A percentile compares a stretch with the other conserved stretches of the same genome.
These are phyloP conservation scores for Caenorhabditis afra DNA, from an alignment of 2,888 invertebrate genomes.

Conservation along the genomic window DNA sequence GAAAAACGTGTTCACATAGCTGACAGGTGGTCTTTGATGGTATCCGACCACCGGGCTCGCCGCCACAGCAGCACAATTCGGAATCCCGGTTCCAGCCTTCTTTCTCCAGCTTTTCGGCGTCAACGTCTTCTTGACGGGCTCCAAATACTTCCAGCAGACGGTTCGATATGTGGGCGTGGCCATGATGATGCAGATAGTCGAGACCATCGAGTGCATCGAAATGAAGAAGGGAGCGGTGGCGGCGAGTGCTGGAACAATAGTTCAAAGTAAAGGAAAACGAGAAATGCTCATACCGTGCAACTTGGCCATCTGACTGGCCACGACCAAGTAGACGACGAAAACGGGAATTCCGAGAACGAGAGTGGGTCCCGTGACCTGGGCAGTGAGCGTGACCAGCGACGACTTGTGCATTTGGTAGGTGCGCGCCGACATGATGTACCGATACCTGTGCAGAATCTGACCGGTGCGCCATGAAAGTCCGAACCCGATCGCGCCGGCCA, in stretches of 20 bases:
- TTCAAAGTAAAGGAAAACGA: not conserved
- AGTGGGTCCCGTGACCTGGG: constrained; percentile 43
- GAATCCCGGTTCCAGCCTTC: no score
- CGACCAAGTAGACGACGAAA: constrained; percentile 30
- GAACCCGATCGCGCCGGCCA: constrained; percentile 35
- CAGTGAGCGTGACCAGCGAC: constrained; percentile 28
- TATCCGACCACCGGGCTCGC: not conserved
- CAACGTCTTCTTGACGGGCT: not conserved
- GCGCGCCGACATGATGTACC: constrained; percentile 42
- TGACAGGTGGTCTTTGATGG: not conserved
- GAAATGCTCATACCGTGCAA: constrained; percentile 16
- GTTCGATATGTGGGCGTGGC: constrained; percentile 17
- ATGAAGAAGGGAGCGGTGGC: constrained; percentile 44
- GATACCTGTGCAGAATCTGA: constrained; percentile 36
- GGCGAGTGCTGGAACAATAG: constrained; percentile 23
- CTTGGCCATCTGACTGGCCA: constrained; percentile 41
- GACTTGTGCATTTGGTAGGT: constrained; percentile 38
- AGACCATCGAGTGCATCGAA: constrained; percentile 33
- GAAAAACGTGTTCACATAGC: constrained; percentile 19
- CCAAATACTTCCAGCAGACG: not conserved
- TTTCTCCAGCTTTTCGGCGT: no score
- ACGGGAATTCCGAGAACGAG: constrained; percentile 35
- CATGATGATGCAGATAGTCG: constrained; percentile 24
- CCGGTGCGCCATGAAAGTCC: constrained; percentile 40
- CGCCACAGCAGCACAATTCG: no score